Conservation (phyloP, 2,797 vertebrate species). For the Ambastaia sidthimunki region DNA sequence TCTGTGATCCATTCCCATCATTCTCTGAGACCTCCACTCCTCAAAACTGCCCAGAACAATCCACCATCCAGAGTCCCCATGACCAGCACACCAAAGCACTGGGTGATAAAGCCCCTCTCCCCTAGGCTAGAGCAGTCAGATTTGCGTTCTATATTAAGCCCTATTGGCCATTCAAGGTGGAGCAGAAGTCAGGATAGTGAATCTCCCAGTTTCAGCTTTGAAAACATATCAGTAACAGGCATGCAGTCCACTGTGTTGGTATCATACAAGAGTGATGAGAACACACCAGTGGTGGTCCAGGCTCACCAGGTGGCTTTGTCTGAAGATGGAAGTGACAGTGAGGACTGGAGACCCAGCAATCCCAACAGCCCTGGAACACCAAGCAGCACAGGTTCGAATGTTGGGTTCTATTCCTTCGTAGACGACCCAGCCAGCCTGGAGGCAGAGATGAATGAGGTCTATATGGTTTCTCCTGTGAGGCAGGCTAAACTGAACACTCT, state of each 20-base stretch:
- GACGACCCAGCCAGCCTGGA: slow-evolving; percentile 74
- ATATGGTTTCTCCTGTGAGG: slow-evolving; percentile 68
- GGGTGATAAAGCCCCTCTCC: slow-evolving; percentile 76
- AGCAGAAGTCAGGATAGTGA: slow-evolving; percentile 1
- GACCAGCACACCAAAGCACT: slow-evolving; percentile 70
- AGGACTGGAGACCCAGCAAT: slow-evolving; percentile 61
- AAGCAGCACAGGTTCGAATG: slow-evolving; percentile 67
- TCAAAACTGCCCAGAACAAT: slow-evolving; percentile 19
- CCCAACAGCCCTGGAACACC: slow-evolving; percentile 58
- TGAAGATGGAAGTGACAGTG: slow-evolving; percentile 55
- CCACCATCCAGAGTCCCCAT: slow-evolving; percentile 58
- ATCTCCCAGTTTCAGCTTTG: slow-evolving; percentile 24
- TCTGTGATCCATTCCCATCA: slow-evolving; percentile 29
- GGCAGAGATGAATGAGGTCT: slow-evolving; percentile 74
- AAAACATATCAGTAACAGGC: slow-evolving; percentile 54
- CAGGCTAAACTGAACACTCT: slow-evolving; percentile 71
- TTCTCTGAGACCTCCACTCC: not conserved
- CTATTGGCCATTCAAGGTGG: slow-evolving; percentile 6
- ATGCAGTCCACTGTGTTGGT: slow-evolving; percentile 50
- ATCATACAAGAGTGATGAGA: slow-evolving; percentile 34
- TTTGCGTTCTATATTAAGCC: slow-evolving; percentile 65
- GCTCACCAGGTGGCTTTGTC: slow-evolving; percentile 59
- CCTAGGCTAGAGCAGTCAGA: slow-evolving; percentile 74
- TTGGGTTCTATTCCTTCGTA: slow-evolving; percentile 80
- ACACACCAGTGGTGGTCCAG: slow-evolving; percentile 51